Percentiles rank a stretch among this genome's conserved stretches.
phyloP scores from a whole-genome alignment of 2,113 vertebrate genomes.

The Oncorhynchus gorbuscha region DNA sequence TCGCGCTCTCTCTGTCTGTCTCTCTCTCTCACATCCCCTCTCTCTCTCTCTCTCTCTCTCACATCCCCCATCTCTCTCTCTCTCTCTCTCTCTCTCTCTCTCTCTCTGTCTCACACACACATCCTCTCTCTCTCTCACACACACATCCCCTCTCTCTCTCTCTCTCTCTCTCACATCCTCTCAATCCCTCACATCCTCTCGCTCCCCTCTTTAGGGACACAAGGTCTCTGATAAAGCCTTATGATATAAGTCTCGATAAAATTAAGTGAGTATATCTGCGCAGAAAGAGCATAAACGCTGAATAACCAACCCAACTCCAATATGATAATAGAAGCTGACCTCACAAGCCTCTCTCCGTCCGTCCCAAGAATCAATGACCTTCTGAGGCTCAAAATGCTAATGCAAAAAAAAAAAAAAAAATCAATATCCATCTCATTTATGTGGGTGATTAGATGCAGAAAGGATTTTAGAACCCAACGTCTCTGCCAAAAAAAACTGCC shows the following conservation, averaged over 20 bases:
- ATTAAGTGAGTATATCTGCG: conserved; percentile 13
- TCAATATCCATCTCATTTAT: conserved; percentile 64
- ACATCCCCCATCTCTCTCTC: too few relatives aligned
- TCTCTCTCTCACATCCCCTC: too few relatives aligned
- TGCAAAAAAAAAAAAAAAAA: conserved; percentile 49
- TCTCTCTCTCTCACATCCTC: too few relatives aligned
- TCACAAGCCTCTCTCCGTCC: conserved; percentile 20
- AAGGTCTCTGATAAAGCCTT: neutral
- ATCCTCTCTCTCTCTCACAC: neutral
- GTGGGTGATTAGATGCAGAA: conserved; percentile 48
- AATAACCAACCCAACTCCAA: conserved; percentile 35
- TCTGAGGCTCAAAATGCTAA: conserved; percentile 50
- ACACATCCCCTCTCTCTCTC: neutral
- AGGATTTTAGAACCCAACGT: conserved; percentile 42
- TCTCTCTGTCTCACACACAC: too few relatives aligned
- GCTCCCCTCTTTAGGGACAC: neutral
- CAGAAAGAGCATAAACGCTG: conserved; percentile 19
- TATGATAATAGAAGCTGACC: conserved; percentile 54
- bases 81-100: too few relatives aligned
- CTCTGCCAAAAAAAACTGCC: conserved; percentile 43
- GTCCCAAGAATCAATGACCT: conserved; percentile 45
- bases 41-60: too few relatives aligned
- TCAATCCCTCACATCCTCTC: too few relatives aligned
- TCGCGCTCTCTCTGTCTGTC: neutral
- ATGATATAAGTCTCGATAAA: conserved; percentile 22